Conservation (phyloP, 2,113 vertebrate species). For the Formicarius rufipectus region DNA sequence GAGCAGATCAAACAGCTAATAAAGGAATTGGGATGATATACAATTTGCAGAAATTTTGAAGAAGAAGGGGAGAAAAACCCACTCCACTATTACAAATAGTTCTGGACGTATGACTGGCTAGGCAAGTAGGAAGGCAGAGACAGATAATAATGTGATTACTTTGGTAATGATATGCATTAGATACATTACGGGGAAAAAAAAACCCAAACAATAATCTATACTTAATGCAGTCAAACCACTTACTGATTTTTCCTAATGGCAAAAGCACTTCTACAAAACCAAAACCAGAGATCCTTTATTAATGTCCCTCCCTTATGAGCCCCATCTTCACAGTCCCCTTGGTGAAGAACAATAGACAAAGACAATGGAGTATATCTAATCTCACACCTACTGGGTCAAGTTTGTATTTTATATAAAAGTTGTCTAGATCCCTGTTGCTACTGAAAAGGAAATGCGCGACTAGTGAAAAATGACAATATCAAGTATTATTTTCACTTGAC, state of each 20-base stretch:
- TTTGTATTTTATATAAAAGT: conserved; percentile 77
- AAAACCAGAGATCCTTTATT: conserved; percentile 77
- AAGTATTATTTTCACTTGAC: conserved; percentile 18
- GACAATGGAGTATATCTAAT: conserved; percentile 79
- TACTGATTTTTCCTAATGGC: conserved; percentile 92
- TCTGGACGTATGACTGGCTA: conserved; percentile 68
- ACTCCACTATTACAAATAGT: conserved; percentile 52
- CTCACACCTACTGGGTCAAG: conserved; percentile 76
- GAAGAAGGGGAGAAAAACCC: neutral
- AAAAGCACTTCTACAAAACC: conserved; percentile 76
- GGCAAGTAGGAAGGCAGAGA: conserved; percentile 62
- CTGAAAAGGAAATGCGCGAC: neutral
- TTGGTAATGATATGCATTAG: conserved; percentile 88
- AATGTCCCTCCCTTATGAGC: conserved; percentile 57
- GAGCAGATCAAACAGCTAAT: conserved; percentile 57
- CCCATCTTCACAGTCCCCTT: conserved; percentile 68
- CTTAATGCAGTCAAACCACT: conserved; percentile 81
- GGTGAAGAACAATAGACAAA: conserved; percentile 71
- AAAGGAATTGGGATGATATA: conserved; percentile 55
- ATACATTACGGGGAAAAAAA: conserved; percentile 85
- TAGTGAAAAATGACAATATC: neutral
- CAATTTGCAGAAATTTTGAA: conserved; percentile 58
- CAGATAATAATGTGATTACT: conserved; percentile 83
- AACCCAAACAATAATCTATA: conserved; percentile 79
- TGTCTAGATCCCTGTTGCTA: conserved; percentile 66